Conservation (phyloP, 30 jellyfish, hydroid and myxozoan genomes). For the Cassiopea xamachana region DNA sequence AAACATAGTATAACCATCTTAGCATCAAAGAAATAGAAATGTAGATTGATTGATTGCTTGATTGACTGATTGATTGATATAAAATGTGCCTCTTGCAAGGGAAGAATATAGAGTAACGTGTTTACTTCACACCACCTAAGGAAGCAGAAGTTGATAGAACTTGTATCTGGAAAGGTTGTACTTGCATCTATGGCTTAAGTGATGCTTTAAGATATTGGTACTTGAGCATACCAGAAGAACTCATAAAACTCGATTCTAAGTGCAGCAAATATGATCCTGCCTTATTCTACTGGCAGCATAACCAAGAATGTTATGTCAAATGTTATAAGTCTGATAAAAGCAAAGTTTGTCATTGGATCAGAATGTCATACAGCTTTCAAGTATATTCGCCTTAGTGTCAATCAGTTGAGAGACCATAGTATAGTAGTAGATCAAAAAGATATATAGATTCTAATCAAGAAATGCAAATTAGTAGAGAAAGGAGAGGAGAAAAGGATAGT, state of each 20-base stretch:
- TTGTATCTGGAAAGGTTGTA: neutral
- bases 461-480: neutral
- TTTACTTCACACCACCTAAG: conserved; percentile 57
- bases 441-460: neutral
- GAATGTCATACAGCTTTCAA: neutral
- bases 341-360: neutral
- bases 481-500: neutral
- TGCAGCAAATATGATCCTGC: neutral
- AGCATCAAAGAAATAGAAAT: neutral
- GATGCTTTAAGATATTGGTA: neutral
- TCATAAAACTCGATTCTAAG: neutral
- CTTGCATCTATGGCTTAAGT: neutral
- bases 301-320: neutral
- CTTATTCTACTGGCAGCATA: neutral
- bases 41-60: neutral
- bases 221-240: neutral
- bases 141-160: neutral
- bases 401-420: neutral
- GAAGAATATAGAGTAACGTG: conserved; percentile 40
- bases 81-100: conserved; percentile 74
- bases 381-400: neutral
- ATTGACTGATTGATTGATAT: conserved; percentile 15
- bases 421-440: neutral
- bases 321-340: neutral
- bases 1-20: neutral